Evolutionary conservation across 2,797 vertebrate species (phyloP).

Genomic region (Ataeniobius toweri): DNA sequence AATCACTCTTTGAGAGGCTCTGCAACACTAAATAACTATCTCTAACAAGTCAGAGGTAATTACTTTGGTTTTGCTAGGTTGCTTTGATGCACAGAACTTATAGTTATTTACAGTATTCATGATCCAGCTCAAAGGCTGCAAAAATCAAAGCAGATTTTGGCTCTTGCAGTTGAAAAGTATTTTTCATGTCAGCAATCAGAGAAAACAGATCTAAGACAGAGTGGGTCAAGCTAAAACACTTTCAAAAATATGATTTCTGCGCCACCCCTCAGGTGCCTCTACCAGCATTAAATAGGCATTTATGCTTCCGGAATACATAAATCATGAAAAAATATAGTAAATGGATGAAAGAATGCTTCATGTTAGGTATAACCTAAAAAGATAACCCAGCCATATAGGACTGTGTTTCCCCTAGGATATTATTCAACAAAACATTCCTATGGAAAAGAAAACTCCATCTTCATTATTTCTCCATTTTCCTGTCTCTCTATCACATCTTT

Average conservation of each 20-base stretch:
- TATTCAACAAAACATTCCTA: no score
- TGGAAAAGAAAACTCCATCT: no score
- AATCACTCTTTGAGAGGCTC: not conserved
- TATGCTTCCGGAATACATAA: not conserved
- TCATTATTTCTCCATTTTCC: no score
- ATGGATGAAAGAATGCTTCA: not conserved
- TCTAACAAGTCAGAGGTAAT: not conserved
- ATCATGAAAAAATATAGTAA: not conserved
- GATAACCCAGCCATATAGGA: not conserved
- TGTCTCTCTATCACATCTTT: no score
- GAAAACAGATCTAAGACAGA: constrained; percentile 17
- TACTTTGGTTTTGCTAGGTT: not conserved
- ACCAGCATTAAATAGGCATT: constrained; percentile 3
- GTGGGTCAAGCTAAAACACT: constrained; percentile 10
- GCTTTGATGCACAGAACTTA: constrained; percentile 8
- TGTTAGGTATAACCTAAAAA: constrained; percentile 6
- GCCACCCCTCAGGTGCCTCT: constrained; percentile 7
- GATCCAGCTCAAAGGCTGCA: constrained; percentile 7
- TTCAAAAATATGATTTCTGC: not conserved
- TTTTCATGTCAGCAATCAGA: constrained; percentile 17
- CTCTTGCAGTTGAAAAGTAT: constrained; percentile 12
- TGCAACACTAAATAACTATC: not conserved
- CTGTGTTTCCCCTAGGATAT: no score
- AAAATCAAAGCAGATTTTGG: constrained; percentile 21
- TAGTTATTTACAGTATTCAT: constrained; percentile 13